Percentiles rank a stretch among this genome's conserved stretches.
Conservation (phyloP, 92 coral and sea anemone genomes). For the Parazoanthus atlanticus region DNA sequence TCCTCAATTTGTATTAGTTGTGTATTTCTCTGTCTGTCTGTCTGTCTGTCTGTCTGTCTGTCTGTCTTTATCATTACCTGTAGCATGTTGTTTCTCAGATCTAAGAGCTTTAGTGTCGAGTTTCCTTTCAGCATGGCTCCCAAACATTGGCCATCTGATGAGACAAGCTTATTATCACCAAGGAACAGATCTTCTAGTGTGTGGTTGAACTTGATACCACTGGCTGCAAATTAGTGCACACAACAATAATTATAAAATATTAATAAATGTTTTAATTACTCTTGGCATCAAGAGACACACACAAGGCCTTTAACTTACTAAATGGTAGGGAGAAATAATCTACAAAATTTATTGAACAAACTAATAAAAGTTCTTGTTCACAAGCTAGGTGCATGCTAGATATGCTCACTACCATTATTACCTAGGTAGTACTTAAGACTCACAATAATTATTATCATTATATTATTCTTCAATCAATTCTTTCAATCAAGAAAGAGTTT, state of each 20-base stretch:
- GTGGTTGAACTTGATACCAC: slow-evolving; percentile 90
- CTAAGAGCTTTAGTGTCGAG: slow-evolving; percentile 75
- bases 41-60: too few species aligned
- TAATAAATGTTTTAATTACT: neutral
- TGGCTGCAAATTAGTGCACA: slow-evolving; percentile 57
- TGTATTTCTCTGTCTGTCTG: too few species aligned
- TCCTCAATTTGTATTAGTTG: too few species aligned
- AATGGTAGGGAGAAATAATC: neutral
- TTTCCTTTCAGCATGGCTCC: slow-evolving; percentile 91
- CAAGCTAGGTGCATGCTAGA: too few species aligned
- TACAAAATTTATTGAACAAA: neutral
- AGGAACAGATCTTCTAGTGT: slow-evolving; percentile 83
- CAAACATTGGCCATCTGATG: slow-evolving; percentile 87
- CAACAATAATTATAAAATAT: neutral
- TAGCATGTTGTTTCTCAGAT: slow-evolving; percentile 86
- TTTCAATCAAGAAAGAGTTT: too few species aligned
- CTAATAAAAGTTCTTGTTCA: too few species aligned
- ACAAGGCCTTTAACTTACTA: neutral
- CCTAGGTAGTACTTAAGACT: too few species aligned
- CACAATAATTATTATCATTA: too few species aligned
- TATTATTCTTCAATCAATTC: too few species aligned
- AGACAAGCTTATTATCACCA: slow-evolving; percentile 86
- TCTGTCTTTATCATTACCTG: slow-evolving; percentile 64
- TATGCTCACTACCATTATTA: too few species aligned
- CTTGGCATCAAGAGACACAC: neutral